Conservation (phyloP, 2,797 vertebrate genomes). For the Parotocinclus haroldoi region DNA sequence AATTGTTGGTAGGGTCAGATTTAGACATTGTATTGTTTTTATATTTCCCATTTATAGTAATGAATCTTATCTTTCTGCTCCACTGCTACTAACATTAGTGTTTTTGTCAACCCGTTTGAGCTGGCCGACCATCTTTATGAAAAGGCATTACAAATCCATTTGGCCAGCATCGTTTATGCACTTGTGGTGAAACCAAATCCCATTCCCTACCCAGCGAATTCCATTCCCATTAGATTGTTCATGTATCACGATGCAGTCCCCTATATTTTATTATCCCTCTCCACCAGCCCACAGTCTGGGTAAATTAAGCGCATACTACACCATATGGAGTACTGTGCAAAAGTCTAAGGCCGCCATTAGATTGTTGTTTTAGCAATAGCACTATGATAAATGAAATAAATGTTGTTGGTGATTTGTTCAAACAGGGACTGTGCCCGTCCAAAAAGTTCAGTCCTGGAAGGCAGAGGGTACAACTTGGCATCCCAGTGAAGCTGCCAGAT, state of each 20-base stretch:
- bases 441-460: too few species aligned
- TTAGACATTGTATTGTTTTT: not conserved
- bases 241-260: conserved; percentile 68
- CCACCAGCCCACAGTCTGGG: not conserved
- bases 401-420: too few species aligned
- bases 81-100: conserved; percentile 67
- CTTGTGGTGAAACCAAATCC: conserved; percentile 80
- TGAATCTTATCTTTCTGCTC: conserved; percentile 27
- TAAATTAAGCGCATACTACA: conserved; percentile 25
- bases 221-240: conserved; percentile 74
- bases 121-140: conserved; percentile 60
- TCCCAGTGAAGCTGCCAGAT: too few species aligned
- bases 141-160: conserved; percentile 82
- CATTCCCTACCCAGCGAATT: conserved; percentile 80
- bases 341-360: too few species aligned
- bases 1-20: not conserved
- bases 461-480: too few species aligned
- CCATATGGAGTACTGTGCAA: too few species aligned
- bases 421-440: too few species aligned
- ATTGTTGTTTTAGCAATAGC: too few species aligned
- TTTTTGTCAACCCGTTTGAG: conserved; percentile 64
- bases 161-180: conserved; percentile 76
- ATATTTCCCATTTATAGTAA: not conserved
- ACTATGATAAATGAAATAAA: too few species aligned
- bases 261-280: conserved; percentile 33